Percentiles rank a stretch among this genome's conserved stretches.
Evolutionary conservation across 2,888 invertebrate genomes (phyloP).

Genomic region (Drosophila anomelani): DNA sequence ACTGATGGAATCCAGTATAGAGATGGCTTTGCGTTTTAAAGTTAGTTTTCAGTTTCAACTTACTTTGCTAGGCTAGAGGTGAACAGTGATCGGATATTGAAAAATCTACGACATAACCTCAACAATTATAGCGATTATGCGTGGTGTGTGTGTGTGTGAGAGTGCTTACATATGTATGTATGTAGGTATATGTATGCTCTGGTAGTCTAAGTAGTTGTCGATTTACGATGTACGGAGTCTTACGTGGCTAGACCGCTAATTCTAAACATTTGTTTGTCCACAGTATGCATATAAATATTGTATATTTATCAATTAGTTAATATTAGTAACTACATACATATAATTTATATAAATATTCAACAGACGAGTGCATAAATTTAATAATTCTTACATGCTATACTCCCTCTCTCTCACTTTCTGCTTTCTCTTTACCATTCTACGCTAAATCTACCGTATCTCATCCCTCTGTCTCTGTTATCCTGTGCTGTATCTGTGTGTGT

Average conservation of each 20-base stretch:
- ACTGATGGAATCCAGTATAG: constrained; percentile 16
- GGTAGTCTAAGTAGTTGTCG: constrained; percentile 35
- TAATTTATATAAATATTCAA: constrained; percentile 68
- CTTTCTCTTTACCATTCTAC: constrained; percentile 18
- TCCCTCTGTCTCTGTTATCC: constrained; percentile 24
- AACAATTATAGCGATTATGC: constrained; percentile 63
- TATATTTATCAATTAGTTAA: constrained; percentile 63
- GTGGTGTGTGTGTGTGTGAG: constrained; percentile 11
- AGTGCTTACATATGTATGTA: constrained; percentile 25
- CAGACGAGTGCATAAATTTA: constrained; percentile 76
- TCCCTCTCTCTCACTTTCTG: constrained; percentile 6
- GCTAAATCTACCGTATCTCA: constrained; percentile 27
- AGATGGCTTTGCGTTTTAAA: constrained; percentile 13
- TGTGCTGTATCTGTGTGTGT: constrained; percentile 13
- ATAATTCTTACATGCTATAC: constrained; percentile 56
- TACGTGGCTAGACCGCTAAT: constrained; percentile 34
- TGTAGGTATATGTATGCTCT: constrained; percentile 24
- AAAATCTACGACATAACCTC: constrained; percentile 73
- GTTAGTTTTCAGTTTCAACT: constrained; percentile 50
- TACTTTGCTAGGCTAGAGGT: constrained; percentile 59
- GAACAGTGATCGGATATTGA: constrained; percentile 72
- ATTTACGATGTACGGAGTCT: constrained; percentile 39
- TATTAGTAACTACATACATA: constrained; percentile 67
- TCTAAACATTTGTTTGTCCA: constrained; percentile 43
- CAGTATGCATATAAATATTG: constrained; percentile 53